These are phyloP conservation scores for Eulemur macaco DNA, from an alignment of 2,113 vertebrate species.

Conservation along the genomic window DNA sequence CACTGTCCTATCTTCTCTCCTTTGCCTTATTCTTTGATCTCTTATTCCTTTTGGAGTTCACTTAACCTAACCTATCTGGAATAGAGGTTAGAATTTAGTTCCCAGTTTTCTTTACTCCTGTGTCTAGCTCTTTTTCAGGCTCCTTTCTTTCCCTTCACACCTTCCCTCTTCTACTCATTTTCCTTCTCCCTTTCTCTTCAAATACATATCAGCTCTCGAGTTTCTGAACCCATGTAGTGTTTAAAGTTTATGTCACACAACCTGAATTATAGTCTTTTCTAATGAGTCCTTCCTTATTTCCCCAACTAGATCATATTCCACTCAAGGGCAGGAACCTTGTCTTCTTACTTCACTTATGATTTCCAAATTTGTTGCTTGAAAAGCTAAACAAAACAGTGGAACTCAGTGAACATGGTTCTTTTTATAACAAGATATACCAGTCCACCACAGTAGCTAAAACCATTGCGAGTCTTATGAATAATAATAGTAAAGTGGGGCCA, in stretches of 20 bases:
- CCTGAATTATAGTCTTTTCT: neutral
- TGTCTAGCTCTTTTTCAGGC: neutral
- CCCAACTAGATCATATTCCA: neutral
- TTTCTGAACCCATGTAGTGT: neutral
- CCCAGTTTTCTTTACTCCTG: neutral
- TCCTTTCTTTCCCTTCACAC: neutral
- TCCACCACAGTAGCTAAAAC: slow-evolving; percentile 19
- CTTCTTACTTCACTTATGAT: neutral
- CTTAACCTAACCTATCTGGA: neutral
- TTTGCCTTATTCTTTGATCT: slow-evolving; percentile 20
- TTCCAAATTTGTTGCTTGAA: slow-evolving; percentile 36
- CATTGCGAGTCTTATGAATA: neutral
- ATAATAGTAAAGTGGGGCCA: neutral
- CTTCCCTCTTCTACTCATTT: neutral
- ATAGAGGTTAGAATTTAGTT: neutral
- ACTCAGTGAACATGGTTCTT: neutral
- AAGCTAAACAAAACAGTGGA: neutral
- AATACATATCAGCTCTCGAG: neutral
- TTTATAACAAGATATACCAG: neutral
- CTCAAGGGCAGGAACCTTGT: neutral
- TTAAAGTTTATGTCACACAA: neutral
- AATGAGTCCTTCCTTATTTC: neutral
- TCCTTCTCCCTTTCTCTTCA: neutral
- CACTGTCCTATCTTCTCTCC: neutral
- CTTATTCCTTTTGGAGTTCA: neutral